Percentiles rank a stretch among this genome's conserved stretches.
Evolutionary conservation across 2,797 vertebrate genomes (phyloP).

Genomic region (Gambusia yucatana): DNA sequence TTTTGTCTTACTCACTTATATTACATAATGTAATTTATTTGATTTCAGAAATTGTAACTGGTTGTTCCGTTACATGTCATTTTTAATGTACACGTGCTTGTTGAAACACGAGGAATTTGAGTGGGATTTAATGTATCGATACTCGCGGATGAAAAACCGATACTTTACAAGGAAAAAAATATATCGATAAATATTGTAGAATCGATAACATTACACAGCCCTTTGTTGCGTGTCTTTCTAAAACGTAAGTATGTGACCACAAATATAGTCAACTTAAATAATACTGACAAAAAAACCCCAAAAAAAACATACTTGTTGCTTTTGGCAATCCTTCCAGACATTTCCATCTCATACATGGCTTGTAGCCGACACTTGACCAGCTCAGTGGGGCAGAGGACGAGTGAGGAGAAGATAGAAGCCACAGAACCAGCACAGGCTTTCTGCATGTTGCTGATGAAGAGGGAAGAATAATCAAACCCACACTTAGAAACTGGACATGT

Average conservation of each 20-base stretch:
- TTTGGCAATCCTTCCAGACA: conserved; percentile 86
- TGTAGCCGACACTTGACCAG: conserved; percentile 97
- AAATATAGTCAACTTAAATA: not conserved
- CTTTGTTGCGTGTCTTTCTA: not conserved
- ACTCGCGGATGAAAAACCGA: too few relatives aligned
- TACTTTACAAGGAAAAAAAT: too few relatives aligned
- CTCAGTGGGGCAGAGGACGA: conserved; percentile 95
- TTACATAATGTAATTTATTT: too few relatives aligned
- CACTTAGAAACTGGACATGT: not conserved
- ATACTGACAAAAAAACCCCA: too few relatives aligned
- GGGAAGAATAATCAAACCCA: conserved; percentile 4
- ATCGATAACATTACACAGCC: too few relatives aligned
- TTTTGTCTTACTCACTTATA: too few relatives aligned
- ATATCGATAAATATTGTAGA: too few relatives aligned
- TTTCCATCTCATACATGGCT: conserved; percentile 95
- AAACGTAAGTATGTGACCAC: not conserved
- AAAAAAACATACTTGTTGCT: conserved; percentile 87
- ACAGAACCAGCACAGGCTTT: conserved; percentile 94
- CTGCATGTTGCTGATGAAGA: conserved; percentile 88
- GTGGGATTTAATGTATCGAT: too few relatives aligned
- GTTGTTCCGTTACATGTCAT: too few relatives aligned
- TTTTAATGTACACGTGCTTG: too few relatives aligned
- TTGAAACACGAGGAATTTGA: too few relatives aligned
- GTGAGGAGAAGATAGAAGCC: conserved; percentile 92
- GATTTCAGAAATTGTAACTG: too few relatives aligned